phyloP scores from a whole-genome alignment of 1,140 invertebrate species.

The Macrostomum lignano region DNA sequence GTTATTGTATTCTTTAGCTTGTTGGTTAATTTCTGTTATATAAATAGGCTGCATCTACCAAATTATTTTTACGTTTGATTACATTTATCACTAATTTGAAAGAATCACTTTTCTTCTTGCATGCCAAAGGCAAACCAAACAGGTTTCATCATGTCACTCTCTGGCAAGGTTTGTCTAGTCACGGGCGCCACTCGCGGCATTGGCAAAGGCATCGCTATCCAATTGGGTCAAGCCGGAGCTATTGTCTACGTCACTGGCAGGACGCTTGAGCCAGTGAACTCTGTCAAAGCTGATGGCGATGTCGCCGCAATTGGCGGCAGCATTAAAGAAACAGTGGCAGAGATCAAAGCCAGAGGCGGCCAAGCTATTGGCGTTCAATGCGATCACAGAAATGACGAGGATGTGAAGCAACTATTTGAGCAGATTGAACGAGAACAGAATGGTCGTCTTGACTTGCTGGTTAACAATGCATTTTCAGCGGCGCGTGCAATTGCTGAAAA shows the following conservation, averaged over 20 bases:
- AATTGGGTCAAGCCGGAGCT: conserved; percentile 24
- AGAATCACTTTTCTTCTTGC: too few relatives aligned
- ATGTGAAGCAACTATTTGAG: conserved; percentile 26
- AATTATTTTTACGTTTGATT: too few relatives aligned
- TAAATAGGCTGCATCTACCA: too few relatives aligned
- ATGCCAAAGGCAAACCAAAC: too few relatives aligned
- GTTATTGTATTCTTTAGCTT: too few relatives aligned
- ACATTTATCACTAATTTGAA: too few relatives aligned
- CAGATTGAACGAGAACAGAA: conserved; percentile 22
- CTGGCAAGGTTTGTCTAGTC: conserved; percentile 17
- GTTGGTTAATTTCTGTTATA: too few relatives aligned
- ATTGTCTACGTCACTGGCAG: conserved; percentile 27
- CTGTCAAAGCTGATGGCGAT: neutral
- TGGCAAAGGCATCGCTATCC: conserved; percentile 27
- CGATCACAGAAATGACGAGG: conserved; percentile 26
- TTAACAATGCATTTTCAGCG: conserved; percentile 30
- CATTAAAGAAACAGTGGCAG: neutral
- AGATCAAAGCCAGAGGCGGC: conserved; percentile 18
- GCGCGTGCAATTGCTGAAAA: conserved; percentile 19
- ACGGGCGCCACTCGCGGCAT: conserved; percentile 26
- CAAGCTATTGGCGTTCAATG: conserved; percentile 20
- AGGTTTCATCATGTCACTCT: too few relatives aligned
- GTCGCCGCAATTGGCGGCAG: too few relatives aligned
- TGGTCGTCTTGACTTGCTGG: conserved; percentile 27
- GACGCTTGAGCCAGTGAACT: too few relatives aligned